phyloP scores from a whole-genome alignment of 2,888 invertebrate species.

The Pteria penguin region DNA sequence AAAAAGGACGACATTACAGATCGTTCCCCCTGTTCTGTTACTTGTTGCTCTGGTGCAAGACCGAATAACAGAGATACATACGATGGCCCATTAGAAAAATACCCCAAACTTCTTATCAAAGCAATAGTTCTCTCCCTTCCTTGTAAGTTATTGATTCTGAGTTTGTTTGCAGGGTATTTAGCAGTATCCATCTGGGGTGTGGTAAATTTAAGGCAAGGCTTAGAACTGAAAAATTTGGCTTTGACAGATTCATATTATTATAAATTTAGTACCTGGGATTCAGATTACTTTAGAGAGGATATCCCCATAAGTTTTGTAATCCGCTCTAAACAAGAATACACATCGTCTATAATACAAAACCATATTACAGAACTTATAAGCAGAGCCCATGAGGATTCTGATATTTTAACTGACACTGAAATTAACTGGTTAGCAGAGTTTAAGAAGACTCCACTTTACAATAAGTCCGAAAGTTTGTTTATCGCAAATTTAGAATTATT shows the following conservation, averaged over 20 bases:
- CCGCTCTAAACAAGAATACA: constrained; percentile 26
- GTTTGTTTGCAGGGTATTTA: constrained; percentile 60
- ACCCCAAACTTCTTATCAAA: constrained; percentile 55
- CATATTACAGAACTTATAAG: constrained; percentile 24
- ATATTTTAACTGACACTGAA: constrained; percentile 22
- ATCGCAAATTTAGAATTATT: constrained; percentile 31
- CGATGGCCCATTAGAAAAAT: constrained; percentile 62
- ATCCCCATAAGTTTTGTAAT: constrained; percentile 47
- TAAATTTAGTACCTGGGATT: constrained; percentile 43
- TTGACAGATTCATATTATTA: constrained; percentile 64
- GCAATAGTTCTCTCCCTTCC: constrained; percentile 49
- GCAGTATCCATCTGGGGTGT: constrained; percentile 66
- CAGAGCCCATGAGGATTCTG: constrained; percentile 16
- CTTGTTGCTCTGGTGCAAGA: constrained; percentile 76
- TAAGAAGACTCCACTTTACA: constrained; percentile 15
- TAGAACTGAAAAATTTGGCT: constrained; percentile 63
- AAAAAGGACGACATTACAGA: constrained; percentile 49
- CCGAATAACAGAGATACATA: constrained; percentile 49
- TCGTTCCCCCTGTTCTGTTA: constrained; percentile 33
- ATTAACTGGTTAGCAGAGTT: constrained; percentile 43
- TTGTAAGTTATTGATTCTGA: constrained; percentile 49
- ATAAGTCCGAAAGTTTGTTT: constrained; percentile 27
- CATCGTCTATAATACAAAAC: not conserved
- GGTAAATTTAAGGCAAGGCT: constrained; percentile 60
- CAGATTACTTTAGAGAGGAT: constrained; percentile 44